A percentile compares a stretch with the other conserved stretches of the same genome.
Conservation (phyloP, 1,140 invertebrate genomes). For the Trichomalopsis sarcophagae region DNA sequence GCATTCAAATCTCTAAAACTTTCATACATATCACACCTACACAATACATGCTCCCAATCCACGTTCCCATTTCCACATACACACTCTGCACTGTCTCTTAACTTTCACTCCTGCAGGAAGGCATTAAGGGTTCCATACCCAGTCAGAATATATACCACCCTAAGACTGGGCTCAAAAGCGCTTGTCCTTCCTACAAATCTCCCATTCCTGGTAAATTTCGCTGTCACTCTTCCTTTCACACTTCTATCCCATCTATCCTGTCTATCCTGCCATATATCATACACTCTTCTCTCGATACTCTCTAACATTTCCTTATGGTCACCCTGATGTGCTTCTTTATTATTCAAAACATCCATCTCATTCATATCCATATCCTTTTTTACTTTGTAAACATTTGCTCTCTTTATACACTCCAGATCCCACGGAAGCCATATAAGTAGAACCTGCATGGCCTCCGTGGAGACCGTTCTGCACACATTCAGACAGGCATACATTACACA, state of each 20-base stretch:
- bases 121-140: background rate
- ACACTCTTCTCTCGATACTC: slow-evolving; percentile 12
- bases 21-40: too few relatives aligned
- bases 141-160: background rate
- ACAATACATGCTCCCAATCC: too few relatives aligned
- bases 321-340: slow-evolving; percentile 45
- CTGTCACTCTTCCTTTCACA: slow-evolving; percentile 37
- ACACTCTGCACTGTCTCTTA: too few relatives aligned
- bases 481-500: background rate
- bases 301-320: slow-evolving; percentile 52
- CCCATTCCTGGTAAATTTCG: slow-evolving; percentile 34
- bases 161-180: background rate
- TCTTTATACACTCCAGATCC: background rate
- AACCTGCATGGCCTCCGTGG: slow-evolving; percentile 8
- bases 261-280: background rate
- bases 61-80: too few relatives aligned
- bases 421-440: background rate
- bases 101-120: too few relatives aligned
- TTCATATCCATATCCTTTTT: background rate
- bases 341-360: slow-evolving; percentile 1
- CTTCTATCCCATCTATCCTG: background rate
- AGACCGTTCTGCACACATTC: background rate
- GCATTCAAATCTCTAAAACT: too few relatives aligned
- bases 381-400: background rate
- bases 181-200: background rate